Percentiles rank a stretch among this genome's conserved stretches.
These are phyloP conservation scores for Bathynomus jamesi DNA, from an alignment of 1,140 invertebrate genomes.

Conservation along the genomic window DNA sequence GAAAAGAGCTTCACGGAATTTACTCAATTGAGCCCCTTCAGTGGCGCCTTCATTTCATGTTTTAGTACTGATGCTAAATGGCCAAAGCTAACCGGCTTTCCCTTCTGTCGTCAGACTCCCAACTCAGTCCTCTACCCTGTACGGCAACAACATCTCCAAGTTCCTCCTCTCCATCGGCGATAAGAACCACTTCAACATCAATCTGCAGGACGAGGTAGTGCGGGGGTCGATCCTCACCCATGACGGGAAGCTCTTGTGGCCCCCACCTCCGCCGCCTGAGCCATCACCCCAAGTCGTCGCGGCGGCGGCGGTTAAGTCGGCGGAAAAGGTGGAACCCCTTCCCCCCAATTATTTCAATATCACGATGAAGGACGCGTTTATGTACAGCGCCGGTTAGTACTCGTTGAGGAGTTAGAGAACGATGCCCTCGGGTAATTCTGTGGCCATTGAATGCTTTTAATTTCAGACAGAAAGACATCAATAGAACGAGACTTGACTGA, in stretches of 20 bases:
- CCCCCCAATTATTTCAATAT: slow-evolving; percentile 48
- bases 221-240: slow-evolving; percentile 56
- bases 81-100: too few species aligned
- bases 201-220: slow-evolving; percentile 77
- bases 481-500: too few species aligned
- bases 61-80: too few species aligned
- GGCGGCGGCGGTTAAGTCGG: slow-evolving; percentile 44
- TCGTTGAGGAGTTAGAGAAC: too few species aligned
- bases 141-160: slow-evolving; percentile 85
- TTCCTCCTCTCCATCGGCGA: slow-evolving; percentile 66
- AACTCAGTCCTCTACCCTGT: slow-evolving; percentile 75
- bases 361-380: slow-evolving; percentile 57
- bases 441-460: too few species aligned
- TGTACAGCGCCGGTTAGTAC: slow-evolving; percentile 59
- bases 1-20: too few species aligned
- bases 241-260: slow-evolving; percentile 71
- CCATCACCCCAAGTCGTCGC: slow-evolving; percentile 40
- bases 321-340: slow-evolving; percentile 45
- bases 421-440: too few species aligned
- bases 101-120: slow-evolving; percentile 56
- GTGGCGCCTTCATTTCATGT: too few species aligned
- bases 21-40: too few species aligned
- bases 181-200: slow-evolving; percentile 68
- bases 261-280: slow-evolving; percentile 56
- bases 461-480: too few species aligned